Evolutionary conservation across 2,113 vertebrate species (phyloP).

Genomic region (Sorex fumeus): DNA sequence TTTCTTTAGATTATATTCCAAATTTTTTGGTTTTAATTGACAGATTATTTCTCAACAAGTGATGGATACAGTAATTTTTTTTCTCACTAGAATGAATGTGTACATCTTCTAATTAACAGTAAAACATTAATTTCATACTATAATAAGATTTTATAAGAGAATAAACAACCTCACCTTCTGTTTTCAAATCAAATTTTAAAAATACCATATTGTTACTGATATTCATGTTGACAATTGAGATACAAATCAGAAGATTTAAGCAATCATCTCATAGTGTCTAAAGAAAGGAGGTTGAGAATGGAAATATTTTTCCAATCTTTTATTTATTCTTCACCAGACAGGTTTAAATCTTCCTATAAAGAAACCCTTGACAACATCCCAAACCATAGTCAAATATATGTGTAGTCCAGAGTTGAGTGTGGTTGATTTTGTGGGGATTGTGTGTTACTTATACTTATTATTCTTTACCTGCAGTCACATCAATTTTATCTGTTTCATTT

Average conservation of each 20-base stretch:
- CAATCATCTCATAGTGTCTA: neutral
- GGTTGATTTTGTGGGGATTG: neutral
- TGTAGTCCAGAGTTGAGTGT: neutral
- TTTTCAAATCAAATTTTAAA: neutral
- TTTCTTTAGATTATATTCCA: neutral
- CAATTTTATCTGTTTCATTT: constrained; percentile 70
- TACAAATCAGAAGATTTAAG: constrained; percentile 51
- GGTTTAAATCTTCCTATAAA: constrained; percentile 48
- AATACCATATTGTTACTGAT: constrained; percentile 26
- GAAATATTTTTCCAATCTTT: constrained; percentile 30
- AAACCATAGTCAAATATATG: neutral
- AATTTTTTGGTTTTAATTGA: neutral
- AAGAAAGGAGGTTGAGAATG: neutral
- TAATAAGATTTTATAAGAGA: constrained; percentile 8
- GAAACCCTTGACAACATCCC: constrained; percentile 28
- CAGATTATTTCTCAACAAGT: neutral
- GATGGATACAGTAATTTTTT: neutral
- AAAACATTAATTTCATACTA: neutral
- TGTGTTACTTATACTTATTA: constrained; percentile 3
- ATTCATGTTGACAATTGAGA: constrained; percentile 42
- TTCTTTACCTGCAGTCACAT: constrained; percentile 36
- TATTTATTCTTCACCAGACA: constrained; percentile 18
- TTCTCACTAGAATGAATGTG: neutral
- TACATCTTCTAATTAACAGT: neutral
- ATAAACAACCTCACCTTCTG: neutral